Evolutionary conservation across 2,888 invertebrate species (phyloP).

Genomic region (Cremastobaeus sp.): DNA sequence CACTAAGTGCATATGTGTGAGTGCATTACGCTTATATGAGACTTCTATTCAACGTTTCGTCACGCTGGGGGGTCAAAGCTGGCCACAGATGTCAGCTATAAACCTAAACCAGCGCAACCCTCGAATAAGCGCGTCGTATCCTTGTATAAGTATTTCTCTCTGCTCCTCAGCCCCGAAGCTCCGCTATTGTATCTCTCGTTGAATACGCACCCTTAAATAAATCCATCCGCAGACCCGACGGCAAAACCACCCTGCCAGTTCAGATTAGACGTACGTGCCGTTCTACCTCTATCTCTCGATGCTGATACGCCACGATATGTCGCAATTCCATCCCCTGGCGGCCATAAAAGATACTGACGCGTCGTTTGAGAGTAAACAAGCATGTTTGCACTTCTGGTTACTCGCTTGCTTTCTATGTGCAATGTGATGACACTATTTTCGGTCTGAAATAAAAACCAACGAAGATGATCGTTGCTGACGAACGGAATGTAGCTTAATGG

Average conservation of each 20-base stretch:
- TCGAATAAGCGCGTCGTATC: constrained; percentile 51
- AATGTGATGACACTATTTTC: constrained; percentile 28
- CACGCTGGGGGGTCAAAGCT: constrained; percentile 76
- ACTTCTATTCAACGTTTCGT: constrained; percentile 73
- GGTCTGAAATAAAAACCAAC: not conserved
- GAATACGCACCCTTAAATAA: constrained; percentile 72
- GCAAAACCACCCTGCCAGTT: constrained; percentile 61
- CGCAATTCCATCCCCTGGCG: constrained; percentile 48
- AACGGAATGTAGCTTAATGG: too few species aligned
- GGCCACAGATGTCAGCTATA: constrained; percentile 77
- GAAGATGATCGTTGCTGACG: too few species aligned
- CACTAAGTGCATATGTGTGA: not conserved
- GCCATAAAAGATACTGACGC: constrained; percentile 56
- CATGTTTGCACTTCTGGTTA: constrained; percentile 55
- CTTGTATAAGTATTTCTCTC: constrained; percentile 38
- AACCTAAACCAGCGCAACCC: constrained; percentile 66
- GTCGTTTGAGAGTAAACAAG: constrained; percentile 55
- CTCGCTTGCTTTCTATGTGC: constrained; percentile 25
- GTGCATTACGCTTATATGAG: constrained; percentile 63
- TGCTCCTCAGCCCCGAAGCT: constrained; percentile 32
- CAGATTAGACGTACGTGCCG: constrained; percentile 63
- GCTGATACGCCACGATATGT: constrained; percentile 54
- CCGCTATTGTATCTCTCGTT: constrained; percentile 70
- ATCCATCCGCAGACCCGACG: constrained; percentile 57
- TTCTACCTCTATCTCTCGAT: constrained; percentile 61